phyloP scores from a whole-genome alignment of 2,797 vertebrate genomes.

The Gadopsis marmoratus region DNA sequence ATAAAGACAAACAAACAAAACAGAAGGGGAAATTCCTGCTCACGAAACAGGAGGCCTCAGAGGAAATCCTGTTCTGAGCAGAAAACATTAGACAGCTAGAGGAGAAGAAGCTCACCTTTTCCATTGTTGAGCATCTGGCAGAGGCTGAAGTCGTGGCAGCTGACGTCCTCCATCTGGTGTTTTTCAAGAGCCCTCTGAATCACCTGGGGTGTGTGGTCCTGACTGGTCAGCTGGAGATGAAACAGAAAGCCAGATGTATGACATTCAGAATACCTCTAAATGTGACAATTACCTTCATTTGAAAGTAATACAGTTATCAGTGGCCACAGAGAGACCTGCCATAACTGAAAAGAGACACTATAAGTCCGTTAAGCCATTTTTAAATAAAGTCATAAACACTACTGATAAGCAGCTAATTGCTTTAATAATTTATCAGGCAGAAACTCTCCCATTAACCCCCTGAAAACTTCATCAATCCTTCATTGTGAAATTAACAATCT shows the following conservation, averaged over 20 bases:
- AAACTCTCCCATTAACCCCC: too few species aligned
- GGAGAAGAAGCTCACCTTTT: conserved; percentile 82
- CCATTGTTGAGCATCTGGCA: conserved; percentile 86
- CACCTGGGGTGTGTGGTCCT: conserved; percentile 91
- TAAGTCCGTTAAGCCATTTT: background rate
- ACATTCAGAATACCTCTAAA: background rate
- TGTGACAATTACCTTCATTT: background rate
- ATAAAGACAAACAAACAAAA: background rate
- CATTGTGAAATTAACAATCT: background rate
- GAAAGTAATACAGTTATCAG: background rate
- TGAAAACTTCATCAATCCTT: background rate
- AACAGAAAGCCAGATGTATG: conserved; percentile 8
- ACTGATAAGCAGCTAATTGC: too few species aligned
- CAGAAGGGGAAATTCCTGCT: background rate
- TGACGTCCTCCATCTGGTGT: conserved; percentile 85
- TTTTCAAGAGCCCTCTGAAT: conserved; percentile 90
- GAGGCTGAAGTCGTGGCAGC: conserved; percentile 85
- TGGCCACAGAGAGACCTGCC: too few species aligned
- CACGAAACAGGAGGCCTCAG: background rate
- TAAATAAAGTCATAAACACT: background rate
- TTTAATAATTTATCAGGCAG: too few species aligned
- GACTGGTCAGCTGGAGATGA: conserved; percentile 88
- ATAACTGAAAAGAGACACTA: background rate
- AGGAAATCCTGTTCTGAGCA: background rate
- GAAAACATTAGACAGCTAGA: background rate